A percentile compares a stretch with the other conserved stretches of the same genome.
These are phyloP conservation scores for Sebastes itinus DNA, from an alignment of 2,797 vertebrate genomes.

Conservation along the genomic window DNA sequence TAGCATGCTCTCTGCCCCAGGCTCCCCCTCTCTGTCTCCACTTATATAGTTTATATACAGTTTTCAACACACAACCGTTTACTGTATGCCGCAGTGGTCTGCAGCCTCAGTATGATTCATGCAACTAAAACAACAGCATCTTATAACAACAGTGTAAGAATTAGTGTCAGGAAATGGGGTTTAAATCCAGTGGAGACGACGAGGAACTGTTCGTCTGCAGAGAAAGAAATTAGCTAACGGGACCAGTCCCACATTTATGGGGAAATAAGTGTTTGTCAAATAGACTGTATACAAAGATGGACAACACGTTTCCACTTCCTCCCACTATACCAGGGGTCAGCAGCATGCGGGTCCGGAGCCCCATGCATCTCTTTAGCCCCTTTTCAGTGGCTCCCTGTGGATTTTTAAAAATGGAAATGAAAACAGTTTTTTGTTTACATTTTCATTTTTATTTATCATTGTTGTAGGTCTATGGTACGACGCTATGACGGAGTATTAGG, in stretches of 20 bases:
- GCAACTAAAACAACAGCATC: neutral
- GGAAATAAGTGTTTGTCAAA: neutral
- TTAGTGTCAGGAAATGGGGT: neutral
- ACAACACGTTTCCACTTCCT: too few relatives aligned
- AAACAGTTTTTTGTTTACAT: too few relatives aligned
- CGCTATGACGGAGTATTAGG: too few relatives aligned
- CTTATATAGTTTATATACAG: conserved; percentile 4
- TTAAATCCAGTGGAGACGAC: too few relatives aligned
- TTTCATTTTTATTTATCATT: too few relatives aligned
- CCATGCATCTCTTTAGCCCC: too few relatives aligned
- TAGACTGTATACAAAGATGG: too few relatives aligned
- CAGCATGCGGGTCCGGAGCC: too few relatives aligned
- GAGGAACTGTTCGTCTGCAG: neutral
- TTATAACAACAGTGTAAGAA: conserved; percentile 10
- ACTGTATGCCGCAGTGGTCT: conserved; percentile 47
- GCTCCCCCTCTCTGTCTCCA: conserved; percentile 40
- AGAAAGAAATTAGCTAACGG: neutral
- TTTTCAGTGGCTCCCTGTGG: too few relatives aligned
- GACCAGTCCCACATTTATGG: neutral
- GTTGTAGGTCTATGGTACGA: too few relatives aligned
- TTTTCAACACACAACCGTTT: conserved; percentile 24
- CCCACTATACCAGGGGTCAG: too few relatives aligned
- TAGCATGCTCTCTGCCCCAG: conserved; percentile 63
- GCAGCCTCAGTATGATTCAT: conserved; percentile 40
- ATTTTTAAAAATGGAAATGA: too few relatives aligned